Evolutionary conservation across 2,113 vertebrate species (phyloP), one percentile per base, ranked within the genome.

Genomic region (Coturnix japonica): DNA sequence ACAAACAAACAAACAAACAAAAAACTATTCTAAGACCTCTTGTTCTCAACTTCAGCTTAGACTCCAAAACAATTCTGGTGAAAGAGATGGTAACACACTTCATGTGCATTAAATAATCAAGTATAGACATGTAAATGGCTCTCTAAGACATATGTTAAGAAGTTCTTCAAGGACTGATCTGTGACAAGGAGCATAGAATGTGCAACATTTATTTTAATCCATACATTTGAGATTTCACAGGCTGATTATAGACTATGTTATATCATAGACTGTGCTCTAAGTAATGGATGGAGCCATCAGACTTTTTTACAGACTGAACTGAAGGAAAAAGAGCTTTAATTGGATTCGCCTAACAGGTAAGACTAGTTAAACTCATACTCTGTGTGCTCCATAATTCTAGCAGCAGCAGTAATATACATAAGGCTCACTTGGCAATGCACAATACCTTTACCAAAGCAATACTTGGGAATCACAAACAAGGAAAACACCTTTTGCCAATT

Each of bases 401-500:
- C 3, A 84, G 9, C 14, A 53, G 31, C 12, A 63, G 37, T 23
- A 53, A 63, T 37, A 74, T 12, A 12, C 9, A 75, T 16, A 41
- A 59, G 54, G 10, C 2, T 75, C 4, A 0, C 11, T 31, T 28
- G 22, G 37, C 25, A 78, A 59, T 19, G 19, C 9, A 53, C 17
- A 60, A 1, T 33, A 41, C 31, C 39, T 79, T 75, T 25, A 43
- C 22, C 13, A 20, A 49, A 51, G 26, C 44, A 8, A 39, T 28
- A 7, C 6, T 20, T 86, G 25, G 25, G 85, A 80, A 37, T 1
- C 2, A 31, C 7, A 2, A 0, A 28, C 41, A 77, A 80, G 16
- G 5, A 82, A 66, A 85, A 89, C 4, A 3, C 0, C n/a, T 46
- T 1, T 18, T 13, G 23, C 3, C 1, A 3, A 8, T 31, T 23